These are phyloP conservation scores for Channa striata DNA, from an alignment of 2,797 vertebrate species.

Conservation along the genomic window DNA sequence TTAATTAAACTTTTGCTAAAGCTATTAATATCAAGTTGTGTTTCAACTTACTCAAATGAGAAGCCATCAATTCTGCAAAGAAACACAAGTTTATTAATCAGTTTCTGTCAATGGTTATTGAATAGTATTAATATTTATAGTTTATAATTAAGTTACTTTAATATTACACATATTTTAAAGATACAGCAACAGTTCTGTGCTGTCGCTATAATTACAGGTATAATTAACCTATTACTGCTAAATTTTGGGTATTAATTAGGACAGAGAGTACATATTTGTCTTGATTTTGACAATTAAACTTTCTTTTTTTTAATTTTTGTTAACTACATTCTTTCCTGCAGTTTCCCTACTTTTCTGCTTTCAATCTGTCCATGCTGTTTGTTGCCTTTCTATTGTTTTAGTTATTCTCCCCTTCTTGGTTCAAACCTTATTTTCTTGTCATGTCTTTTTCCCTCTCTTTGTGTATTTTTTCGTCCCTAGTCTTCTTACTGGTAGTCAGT, in stretches of 20 bases:
- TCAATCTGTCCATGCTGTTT: not conserved
- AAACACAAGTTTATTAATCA: slow-evolving; percentile 70
- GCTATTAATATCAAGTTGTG: slow-evolving; percentile 19
- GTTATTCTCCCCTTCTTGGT: not conserved
- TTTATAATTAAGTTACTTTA: not conserved
- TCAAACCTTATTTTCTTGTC: not conserved
- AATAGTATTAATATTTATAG: slow-evolving; percentile 15
- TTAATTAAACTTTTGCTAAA: not conserved
- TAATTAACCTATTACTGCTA: too few species aligned
- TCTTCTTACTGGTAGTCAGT: slow-evolving; percentile 94
- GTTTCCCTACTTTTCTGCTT: too few species aligned
- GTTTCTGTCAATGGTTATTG: slow-evolving; percentile 16
- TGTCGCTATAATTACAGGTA: too few species aligned
- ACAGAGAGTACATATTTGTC: not conserved
- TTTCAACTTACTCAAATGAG: slow-evolving; percentile 94
- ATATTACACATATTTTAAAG: too few species aligned
- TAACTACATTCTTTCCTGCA: too few species aligned
- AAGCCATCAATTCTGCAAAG: slow-evolving; percentile 94
- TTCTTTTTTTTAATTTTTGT: too few species aligned
- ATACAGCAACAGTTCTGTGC: too few species aligned
- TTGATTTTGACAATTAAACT: too few species aligned
- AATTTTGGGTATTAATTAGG: not conserved
- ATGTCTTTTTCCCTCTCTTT: not conserved
- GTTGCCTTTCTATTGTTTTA: not conserved
- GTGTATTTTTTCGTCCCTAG: not conserved